Base-by-base conservation (phyloP, 2,797 vertebrate species). In the Platalea minor region DNA sequence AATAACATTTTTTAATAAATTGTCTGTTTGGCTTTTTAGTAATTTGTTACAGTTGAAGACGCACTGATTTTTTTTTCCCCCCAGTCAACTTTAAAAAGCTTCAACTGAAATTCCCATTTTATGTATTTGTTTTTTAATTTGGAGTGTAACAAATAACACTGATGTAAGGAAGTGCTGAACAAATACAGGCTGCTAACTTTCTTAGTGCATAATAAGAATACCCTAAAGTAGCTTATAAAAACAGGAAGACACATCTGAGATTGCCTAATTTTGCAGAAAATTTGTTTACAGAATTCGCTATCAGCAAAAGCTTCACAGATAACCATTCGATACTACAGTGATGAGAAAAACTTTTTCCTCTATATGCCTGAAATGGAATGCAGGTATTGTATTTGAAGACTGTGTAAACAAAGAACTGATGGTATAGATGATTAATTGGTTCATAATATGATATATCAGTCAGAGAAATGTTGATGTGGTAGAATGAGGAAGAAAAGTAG, bases 11-110 rank as follows among this genome's bases (percentile, higher is more conserved):
- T 69, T 28, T 19, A 67, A 41, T 72, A 54, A 80, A n/a, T 59
- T 29, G 12, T 51, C 17, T 88, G 3, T 57, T 81, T 5, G 6
- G 4, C 13, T 24, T 74, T 78, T 75, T 72, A 54, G 5, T 56
- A 24, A 54, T 63, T 26, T 29, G 14, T 17, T 80, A 16, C 4
- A 35, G 54, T 79, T 85, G 26, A 85, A 82, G 67, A 41, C 1
- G 1, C 3, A 12, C 1, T 4, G 3, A 3, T n/a, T 5, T 73
- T 59, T 45, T 5, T 43, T 39, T 37, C 37, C 33, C 13, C 17
- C 2, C 17, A 29, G 13, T 59, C 26, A 41, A 14, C 35, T 46
- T 75, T 3, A 60, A 43, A 63, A 70, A 70, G 9, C n/a, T 90
- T 50, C 23, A 85, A 70, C 46, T 81, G 33, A 59, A 76, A 54